Evolutionary conservation across 2,888 invertebrate species (phyloP).

Genomic region (Pseudococcus viburni): DNA sequence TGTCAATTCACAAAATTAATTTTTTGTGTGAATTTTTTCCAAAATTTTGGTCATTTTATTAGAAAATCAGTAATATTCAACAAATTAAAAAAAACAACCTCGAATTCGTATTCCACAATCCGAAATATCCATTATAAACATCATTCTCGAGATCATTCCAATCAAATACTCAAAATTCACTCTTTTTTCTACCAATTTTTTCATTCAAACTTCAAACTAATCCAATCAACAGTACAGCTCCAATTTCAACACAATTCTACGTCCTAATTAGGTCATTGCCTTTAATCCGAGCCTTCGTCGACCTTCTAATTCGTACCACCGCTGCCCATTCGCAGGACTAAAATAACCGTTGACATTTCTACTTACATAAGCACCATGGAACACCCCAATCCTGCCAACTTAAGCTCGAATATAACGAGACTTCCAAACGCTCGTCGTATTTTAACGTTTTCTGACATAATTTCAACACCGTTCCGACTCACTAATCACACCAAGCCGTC

Average conservation of each 20-base stretch:
- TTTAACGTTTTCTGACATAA: constrained; percentile 29
- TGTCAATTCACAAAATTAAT: too few relatives aligned
- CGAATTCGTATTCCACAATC: too few relatives aligned
- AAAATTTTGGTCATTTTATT: too few relatives aligned
- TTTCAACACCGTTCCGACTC: not conserved
- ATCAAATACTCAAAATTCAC: not conserved
- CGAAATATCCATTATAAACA: too few relatives aligned
- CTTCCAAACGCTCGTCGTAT: not conserved
- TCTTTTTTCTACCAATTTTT: not conserved
- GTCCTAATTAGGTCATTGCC: constrained; percentile 21
- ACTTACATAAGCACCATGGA: not conserved
- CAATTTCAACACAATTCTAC: not conserved
- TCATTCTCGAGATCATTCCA: too few relatives aligned
- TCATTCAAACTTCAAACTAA: not conserved
- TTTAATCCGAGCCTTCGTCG: not conserved
- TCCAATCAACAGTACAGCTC: not conserved
- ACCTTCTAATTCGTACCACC: not conserved
- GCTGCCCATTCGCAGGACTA: not conserved
- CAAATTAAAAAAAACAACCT: too few relatives aligned
- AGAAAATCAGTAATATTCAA: too few relatives aligned
- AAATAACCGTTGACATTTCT: constrained; percentile 27
- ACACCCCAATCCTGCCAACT: not conserved
- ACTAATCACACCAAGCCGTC: not conserved
- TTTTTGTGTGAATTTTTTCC: too few relatives aligned
- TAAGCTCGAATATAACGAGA: not conserved